phyloP scores from a whole-genome alignment of 1,140 invertebrate species.

The Brachionus rotundiformis region DNA sequence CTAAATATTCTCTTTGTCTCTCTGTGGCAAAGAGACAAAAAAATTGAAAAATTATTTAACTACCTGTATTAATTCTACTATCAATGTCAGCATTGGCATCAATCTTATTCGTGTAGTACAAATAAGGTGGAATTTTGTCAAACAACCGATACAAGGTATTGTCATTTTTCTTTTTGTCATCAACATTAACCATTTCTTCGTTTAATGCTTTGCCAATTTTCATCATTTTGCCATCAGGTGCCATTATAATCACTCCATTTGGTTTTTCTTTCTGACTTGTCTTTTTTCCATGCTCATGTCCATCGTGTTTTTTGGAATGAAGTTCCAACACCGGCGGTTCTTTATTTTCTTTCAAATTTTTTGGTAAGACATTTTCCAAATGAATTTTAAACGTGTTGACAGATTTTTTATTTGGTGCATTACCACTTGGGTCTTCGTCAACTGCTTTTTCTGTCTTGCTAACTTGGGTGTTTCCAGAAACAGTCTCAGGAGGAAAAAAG shows the following conservation, averaged over 20 bases:
- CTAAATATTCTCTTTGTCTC: too few species aligned
- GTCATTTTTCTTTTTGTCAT: constrained; percentile 30
- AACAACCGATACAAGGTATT: background rate
- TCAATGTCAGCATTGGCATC: constrained; percentile 4
- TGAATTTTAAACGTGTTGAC: constrained; percentile 23
- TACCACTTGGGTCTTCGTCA: background rate
- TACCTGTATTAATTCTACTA: background rate
- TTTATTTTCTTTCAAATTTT: background rate
- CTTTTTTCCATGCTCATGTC: background rate
- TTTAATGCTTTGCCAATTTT: constrained; percentile 12
- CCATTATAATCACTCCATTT: constrained; percentile 18
- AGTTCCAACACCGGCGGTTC: background rate
- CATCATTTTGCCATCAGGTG: constrained; percentile 26
- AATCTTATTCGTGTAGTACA: constrained; percentile 36
- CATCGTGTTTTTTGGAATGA: background rate
- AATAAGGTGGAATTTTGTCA: constrained; percentile 41
- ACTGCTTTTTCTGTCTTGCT: background rate
- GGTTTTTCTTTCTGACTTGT: background rate
- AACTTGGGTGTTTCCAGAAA: background rate
- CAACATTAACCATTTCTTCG: background rate
- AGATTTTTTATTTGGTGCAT: background rate
- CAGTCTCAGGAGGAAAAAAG: background rate
- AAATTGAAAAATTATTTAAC: background rate
- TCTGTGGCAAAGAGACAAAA: too few species aligned
- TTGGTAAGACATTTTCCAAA: constrained; percentile 25